Conservation (phyloP, 2,888 invertebrate species). For the Trissoscelio sp. region DNA sequence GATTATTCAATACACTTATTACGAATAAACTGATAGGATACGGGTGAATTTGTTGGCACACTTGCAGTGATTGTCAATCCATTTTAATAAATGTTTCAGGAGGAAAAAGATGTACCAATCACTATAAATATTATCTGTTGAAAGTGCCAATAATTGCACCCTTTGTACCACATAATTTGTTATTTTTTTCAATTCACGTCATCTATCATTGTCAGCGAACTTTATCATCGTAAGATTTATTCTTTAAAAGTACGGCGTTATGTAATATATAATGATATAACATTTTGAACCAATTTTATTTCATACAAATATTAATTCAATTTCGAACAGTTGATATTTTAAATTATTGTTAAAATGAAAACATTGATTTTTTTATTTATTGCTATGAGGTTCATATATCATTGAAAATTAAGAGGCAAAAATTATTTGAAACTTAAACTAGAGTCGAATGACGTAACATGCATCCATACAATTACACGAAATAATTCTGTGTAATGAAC, state of each 20-base stretch:
- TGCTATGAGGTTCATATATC: neutral
- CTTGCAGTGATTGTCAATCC: constrained; percentile 54
- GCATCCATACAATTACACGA: no score
- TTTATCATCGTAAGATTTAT: constrained; percentile 51
- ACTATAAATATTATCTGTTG: constrained; percentile 36
- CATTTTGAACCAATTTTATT: constrained; percentile 32
- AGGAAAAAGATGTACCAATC: constrained; percentile 41
- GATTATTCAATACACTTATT: constrained; percentile 62
- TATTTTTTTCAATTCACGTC: constrained; percentile 45
- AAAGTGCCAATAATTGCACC: constrained; percentile 51
- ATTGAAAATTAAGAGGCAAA: neutral
- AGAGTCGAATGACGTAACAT: no score
- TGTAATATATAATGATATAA: constrained; percentile 23
- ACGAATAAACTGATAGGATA: constrained; percentile 45
- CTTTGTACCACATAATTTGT: constrained; percentile 59
- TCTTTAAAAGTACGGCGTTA: constrained; percentile 15
- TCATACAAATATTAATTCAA: neutral
- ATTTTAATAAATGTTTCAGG: constrained; percentile 46
- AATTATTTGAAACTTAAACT: no score
- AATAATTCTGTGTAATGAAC: no score
- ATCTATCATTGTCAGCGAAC: constrained; percentile 51
- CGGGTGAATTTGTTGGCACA: constrained; percentile 56
- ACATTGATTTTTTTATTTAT: constrained; percentile 1
- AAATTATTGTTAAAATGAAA: neutral
- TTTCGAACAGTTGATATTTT: neutral